Base-by-base conservation (phyloP, 2,888 invertebrate genomes). In the Proisotoma minuta region DNA sequence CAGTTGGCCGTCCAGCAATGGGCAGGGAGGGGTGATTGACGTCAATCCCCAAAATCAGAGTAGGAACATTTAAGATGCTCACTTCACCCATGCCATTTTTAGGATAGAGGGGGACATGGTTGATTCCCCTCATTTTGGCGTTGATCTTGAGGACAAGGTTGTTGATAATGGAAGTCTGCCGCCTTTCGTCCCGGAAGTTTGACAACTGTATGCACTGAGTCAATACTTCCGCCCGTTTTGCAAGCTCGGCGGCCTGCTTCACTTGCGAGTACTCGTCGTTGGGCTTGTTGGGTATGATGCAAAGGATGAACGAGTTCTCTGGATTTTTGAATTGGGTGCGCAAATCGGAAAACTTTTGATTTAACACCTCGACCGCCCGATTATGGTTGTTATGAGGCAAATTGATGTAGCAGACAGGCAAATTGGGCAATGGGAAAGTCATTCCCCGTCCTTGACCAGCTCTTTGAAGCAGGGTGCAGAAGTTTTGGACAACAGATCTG, bases 21-120 rank as follows among this genome's bases (percentile, higher is more conserved):
- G 74, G 75, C 40, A 77, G 76, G 3, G 77, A 75, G 8, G 80
- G 79, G 74, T 81, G 80, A 24, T 78, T 79, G n/a, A 80, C 79
- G 71, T 81, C 81, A 15, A 80, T 79, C 26, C 81, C 81, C 59
- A 81, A 74, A 23, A 81, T 76, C 65, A 81, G 76, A 2, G 76
- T 74, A 1, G 79, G 78, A 28, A 74, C 69, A n/a, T 68, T 60
- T 27, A 76, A 74, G 72, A 52, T 28, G 29, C 24, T 52, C 5
- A 52, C 20, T n/a, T 29, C 24, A 3, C 4, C n/a, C 3, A 52
- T n/a, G 3, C n/a, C n/a, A 8, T 8, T 8, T n/a, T 26, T 20
- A 4, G 27, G 28, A 18, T 23, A 5, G 8, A 52, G 8, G 4
- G 52, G 52, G n/a, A 52, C 52, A 28, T 52, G 29, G 29, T 79